These are phyloP conservation scores for Clamator glandarius DNA, from an alignment of 2,797 vertebrate species.

Conservation along the genomic window DNA sequence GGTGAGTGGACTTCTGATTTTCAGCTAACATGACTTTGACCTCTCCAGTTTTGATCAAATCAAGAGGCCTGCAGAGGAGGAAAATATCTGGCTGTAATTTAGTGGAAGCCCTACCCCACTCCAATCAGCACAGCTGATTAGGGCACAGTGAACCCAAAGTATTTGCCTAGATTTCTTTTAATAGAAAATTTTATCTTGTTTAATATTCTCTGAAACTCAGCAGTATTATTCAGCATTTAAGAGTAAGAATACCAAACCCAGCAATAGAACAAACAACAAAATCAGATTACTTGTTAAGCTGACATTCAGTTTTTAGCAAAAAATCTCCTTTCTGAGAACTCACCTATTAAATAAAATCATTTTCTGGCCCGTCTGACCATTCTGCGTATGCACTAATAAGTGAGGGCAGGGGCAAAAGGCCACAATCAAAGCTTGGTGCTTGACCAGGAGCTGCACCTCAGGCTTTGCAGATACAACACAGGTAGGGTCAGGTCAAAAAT, in stretches of 20 bases:
- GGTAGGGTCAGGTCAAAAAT: background rate
- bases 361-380: background rate
- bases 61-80: background rate
- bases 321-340: background rate
- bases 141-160: background rate
- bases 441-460: background rate
- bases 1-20: background rate
- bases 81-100: background rate
- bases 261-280: background rate
- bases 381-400: background rate
- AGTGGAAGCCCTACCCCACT: background rate
- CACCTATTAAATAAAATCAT: fast-evolving
- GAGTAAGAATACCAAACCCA: background rate
- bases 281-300: background rate
- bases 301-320: background rate
- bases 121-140: background rate
- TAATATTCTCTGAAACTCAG: background rate
- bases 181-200: background rate
- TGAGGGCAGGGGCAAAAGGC: background rate
- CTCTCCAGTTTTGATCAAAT: background rate
- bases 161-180: background rate
- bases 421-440: background rate
- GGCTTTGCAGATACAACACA: background rate
- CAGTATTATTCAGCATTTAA: background rate
- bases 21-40: background rate